phyloP scores from a whole-genome alignment of 2,888 invertebrate species.

The Heteromurus nitidus region DNA sequence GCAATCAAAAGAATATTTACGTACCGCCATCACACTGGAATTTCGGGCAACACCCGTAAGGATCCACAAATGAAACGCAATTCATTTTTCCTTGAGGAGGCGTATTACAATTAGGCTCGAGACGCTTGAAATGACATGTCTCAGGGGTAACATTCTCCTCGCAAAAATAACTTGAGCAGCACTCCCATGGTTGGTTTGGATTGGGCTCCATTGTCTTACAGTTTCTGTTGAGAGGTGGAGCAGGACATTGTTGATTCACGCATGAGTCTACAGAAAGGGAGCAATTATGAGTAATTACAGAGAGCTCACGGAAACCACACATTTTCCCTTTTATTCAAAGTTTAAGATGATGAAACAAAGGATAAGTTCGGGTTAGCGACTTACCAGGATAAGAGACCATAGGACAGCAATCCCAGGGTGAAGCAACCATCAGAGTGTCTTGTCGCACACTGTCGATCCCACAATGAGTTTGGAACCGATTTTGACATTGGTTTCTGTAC shows the following conservation, averaged over 20 bases:
- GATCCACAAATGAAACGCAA: constrained; percentile 69
- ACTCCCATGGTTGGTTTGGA: constrained; percentile 55
- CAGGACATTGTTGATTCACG: constrained; percentile 65
- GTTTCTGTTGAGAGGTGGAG: constrained; percentile 67
- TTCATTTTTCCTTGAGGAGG: constrained; percentile 70
- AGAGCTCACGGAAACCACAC: too few species aligned
- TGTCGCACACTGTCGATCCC: constrained; percentile 38
- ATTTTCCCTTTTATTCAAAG: neutral
- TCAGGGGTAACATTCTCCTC: constrained; percentile 61
- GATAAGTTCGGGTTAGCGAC: too few species aligned
- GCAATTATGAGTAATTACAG: too few species aligned
- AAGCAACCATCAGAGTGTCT: constrained; percentile 66
- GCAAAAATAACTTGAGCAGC: constrained; percentile 70
- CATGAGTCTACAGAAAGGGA: constrained; percentile 61
- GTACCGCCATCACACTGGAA: constrained; percentile 72
- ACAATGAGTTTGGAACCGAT: constrained; percentile 57
- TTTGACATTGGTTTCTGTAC: constrained; percentile 51
- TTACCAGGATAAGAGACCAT: constrained; percentile 65
- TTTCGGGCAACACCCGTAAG: constrained; percentile 71
- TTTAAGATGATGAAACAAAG: neutral
- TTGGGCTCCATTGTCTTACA: constrained; percentile 57
- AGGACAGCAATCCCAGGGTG: constrained; percentile 72
- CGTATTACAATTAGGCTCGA: constrained; percentile 65
- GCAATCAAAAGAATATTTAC: too few species aligned
- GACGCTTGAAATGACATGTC: constrained; percentile 63